Percentiles rank a stretch among this genome's conserved stretches.
phyloP scores from a whole-genome alignment of 1,140 invertebrate genomes.

The Triops longicaudatus region DNA sequence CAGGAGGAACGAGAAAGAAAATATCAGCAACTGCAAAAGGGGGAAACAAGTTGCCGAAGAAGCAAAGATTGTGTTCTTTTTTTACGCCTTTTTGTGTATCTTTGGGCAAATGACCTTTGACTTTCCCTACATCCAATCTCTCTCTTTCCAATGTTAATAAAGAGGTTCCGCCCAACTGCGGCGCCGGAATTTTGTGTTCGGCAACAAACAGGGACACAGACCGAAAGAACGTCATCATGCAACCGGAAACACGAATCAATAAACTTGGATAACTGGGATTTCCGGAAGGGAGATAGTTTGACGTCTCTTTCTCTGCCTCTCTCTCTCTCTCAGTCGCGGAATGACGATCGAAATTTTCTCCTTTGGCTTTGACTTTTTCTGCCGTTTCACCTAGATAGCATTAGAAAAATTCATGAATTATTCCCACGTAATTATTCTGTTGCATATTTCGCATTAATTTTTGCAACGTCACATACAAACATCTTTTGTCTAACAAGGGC shows the following conservation, averaged over 20 bases:
- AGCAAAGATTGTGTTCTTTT: not conserved
- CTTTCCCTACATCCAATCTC: not conserved
- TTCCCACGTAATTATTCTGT: not conserved
- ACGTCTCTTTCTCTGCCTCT: not conserved
- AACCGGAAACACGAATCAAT: slow-evolving; percentile 15
- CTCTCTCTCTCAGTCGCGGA: not conserved
- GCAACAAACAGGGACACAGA: too few species aligned
- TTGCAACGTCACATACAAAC: not conserved
- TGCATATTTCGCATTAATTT: slow-evolving; percentile 8
- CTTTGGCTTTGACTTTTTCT: not conserved
- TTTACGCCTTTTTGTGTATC: not conserved
- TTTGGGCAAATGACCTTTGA: not conserved
- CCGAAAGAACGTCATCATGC: not conserved
- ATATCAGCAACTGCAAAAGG: not conserved
- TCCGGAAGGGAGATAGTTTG: not conserved
- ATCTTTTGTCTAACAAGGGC: too few species aligned
- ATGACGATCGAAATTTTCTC: not conserved
- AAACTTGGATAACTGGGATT: slow-evolving; percentile 7
- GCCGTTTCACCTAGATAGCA: not conserved
- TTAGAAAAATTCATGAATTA: not conserved
- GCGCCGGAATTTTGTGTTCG: not conserved
- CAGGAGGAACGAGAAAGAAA: not conserved
- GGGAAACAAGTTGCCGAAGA: not conserved
- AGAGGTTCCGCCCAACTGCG: not conserved
- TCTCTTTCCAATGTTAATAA: not conserved